phyloP scores from a whole-genome alignment of 2,797 vertebrate species.

The Lagocephalus sceleratus region DNA sequence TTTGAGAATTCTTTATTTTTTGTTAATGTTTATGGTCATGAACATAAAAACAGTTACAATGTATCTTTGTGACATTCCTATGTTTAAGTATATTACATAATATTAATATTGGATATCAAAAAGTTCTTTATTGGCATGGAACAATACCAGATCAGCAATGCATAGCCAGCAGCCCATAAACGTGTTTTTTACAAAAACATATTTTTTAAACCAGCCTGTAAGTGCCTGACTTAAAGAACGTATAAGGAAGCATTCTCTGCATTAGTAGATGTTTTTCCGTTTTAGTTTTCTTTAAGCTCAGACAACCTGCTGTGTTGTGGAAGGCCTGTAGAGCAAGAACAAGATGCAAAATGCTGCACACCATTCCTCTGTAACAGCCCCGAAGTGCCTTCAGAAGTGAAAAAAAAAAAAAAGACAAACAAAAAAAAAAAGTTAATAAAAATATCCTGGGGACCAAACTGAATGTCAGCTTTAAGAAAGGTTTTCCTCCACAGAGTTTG shows the following conservation, averaged over 20 bases:
- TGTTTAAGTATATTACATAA: slow-evolving; percentile 1
- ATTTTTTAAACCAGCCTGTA: no score
- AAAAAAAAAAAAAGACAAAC: neutral
- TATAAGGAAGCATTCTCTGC: no score
- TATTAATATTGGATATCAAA: neutral
- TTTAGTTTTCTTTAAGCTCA: no score
- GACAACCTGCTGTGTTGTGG: no score
- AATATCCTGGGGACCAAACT: slow-evolving; percentile 41
- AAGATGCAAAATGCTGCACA: neutral
- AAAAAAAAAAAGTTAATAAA: neutral
- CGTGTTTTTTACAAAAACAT: no score
- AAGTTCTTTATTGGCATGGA: neutral
- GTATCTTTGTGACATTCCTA: slow-evolving; percentile 25
- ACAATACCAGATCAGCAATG: neutral
- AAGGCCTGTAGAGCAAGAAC: neutral
- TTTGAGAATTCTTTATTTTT: no score
- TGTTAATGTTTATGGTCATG: neutral
- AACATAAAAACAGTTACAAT: neutral
- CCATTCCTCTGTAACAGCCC: slow-evolving; percentile 2
- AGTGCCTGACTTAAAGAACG: no score
- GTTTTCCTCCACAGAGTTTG: no score
- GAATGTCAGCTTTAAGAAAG: slow-evolving; percentile 7
- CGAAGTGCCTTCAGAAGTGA: slow-evolving; percentile 3
- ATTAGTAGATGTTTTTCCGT: no score
- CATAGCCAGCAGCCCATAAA: no score